These are phyloP conservation scores for Tetragonula carbonaria DNA, from an alignment of 2,888 invertebrate species.

Conservation along the genomic window DNA sequence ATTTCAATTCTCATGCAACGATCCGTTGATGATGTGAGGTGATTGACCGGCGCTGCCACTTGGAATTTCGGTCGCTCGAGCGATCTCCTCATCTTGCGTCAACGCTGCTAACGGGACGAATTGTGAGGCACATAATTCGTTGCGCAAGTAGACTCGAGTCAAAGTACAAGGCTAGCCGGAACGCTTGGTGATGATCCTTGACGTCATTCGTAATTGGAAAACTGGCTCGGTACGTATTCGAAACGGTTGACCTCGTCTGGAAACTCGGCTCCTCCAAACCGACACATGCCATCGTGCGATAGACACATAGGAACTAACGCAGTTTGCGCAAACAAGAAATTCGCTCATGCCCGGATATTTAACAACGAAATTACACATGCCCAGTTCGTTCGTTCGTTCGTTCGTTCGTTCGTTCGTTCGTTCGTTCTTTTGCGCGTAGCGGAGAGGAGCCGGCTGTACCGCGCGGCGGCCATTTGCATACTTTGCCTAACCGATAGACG, in stretches of 20 bases:
- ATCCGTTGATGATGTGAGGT: too few species aligned
- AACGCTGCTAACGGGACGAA: not conserved
- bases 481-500: constrained; percentile 47
- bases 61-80: not conserved
- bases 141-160: not conserved
- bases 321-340: not conserved
- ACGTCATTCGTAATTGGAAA: constrained; percentile 8
- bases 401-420: constrained; percentile 20
- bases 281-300: not conserved
- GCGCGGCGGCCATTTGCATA: constrained; percentile 55
- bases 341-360: not conserved
- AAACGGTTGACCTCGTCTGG: not conserved
- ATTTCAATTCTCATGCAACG: too few species aligned
- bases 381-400: constrained; percentile 11
- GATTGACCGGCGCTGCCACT: too few species aligned
- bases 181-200: not conserved
- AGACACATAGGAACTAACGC: too few species aligned
- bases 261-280: not conserved
- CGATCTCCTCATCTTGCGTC: not conserved
- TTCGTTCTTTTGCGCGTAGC: not conserved
- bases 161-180: not conserved
- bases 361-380: constrained; percentile 14
- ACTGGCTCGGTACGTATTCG: not conserved
- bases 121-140: not conserved
- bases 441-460: not conserved